A percentile compares a stretch with the other conserved stretches of the same genome.
Evolutionary conservation across 2,888 invertebrate species (phyloP).

Genomic region (Adineta ricciae): DNA sequence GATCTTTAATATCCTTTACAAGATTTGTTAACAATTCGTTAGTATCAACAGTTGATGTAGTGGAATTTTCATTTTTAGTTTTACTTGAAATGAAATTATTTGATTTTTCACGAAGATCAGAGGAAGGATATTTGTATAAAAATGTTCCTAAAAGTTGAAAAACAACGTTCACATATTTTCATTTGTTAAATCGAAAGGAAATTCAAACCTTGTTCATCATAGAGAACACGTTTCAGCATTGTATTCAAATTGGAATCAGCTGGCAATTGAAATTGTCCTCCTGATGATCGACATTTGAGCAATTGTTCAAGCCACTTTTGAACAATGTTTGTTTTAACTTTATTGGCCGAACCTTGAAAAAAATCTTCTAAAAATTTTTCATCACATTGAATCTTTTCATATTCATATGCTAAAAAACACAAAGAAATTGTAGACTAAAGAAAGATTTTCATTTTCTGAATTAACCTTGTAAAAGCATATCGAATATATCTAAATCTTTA

Average conservation of each 20-base stretch:
- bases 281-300: constrained; percentile 19
- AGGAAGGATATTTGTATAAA: background rate
- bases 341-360: background rate
- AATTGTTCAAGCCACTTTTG: constrained; percentile 25
- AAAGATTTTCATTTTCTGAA: background rate
- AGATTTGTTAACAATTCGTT: constrained; percentile 1
- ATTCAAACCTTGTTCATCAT: background rate
- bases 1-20: background rate
- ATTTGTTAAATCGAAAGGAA: background rate
- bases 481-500: constrained; percentile 85
- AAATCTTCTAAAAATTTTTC: constrained; percentile 25
- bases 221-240: constrained; percentile 24
- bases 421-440: background rate
- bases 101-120: background rate
- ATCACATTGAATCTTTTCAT: constrained; percentile 26
- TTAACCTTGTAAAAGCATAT: constrained; percentile 72
- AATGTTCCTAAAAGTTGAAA: background rate
- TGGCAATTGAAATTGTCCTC: constrained; percentile 22
- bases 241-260: constrained; percentile 33
- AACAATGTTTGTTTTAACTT: constrained; percentile 17
- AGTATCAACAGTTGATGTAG: background rate
- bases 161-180: too few relatives aligned
- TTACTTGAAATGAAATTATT: background rate
- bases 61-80: background rate
- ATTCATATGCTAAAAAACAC: constrained; percentile 28